Evolutionary conservation across 2,113 vertebrate genomes (phyloP).

Genomic region (Larimichthys polyactis): DNA sequence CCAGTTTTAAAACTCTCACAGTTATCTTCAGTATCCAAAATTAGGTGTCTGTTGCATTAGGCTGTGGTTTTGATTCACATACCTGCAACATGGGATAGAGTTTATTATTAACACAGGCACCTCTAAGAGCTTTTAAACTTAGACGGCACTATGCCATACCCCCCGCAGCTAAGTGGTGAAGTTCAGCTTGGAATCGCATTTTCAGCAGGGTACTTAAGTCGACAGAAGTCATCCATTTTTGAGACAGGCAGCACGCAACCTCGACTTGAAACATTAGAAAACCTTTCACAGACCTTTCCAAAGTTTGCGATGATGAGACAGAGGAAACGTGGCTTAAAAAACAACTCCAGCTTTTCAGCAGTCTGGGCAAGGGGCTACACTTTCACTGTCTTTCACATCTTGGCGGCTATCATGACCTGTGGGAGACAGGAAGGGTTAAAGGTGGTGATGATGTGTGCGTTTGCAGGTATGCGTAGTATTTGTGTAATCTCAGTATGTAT

Average conservation of each 20-base stretch:
- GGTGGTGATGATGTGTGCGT: conserved; percentile 37
- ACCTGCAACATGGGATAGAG: conserved; percentile 28
- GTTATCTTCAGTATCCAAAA: conserved; percentile 47
- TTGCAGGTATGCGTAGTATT: neutral
- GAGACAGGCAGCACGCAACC: conserved; percentile 21
- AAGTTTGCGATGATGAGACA: conserved; percentile 43
- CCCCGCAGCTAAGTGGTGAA: conserved; percentile 35
- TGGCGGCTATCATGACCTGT: conserved; percentile 7
- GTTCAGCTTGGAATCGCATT: conserved; percentile 55
- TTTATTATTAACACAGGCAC: conserved; percentile 40
- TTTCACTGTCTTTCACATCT: conserved; percentile 31
- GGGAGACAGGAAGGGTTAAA: conserved; percentile 43
- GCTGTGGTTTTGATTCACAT: conserved; percentile 28
- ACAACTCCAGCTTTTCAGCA: conserved; percentile 31
- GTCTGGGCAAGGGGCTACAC: conserved; percentile 20
- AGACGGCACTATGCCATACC: neutral
- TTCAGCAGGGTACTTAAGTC: conserved; percentile 49
- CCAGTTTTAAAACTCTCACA: conserved; percentile 46
- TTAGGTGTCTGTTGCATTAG: conserved; percentile 25
- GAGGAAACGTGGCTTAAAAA: conserved; percentile 34
- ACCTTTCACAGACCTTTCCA: conserved; percentile 59
- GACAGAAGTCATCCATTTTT: conserved; percentile 64
- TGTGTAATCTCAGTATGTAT: conserved; percentile 5
- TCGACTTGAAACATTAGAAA: conserved; percentile 44
- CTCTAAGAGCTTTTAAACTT: conserved; percentile 33